Conservation (phyloP, 2,113 vertebrate species). For the Epinephelus fuscoguttatus region DNA sequence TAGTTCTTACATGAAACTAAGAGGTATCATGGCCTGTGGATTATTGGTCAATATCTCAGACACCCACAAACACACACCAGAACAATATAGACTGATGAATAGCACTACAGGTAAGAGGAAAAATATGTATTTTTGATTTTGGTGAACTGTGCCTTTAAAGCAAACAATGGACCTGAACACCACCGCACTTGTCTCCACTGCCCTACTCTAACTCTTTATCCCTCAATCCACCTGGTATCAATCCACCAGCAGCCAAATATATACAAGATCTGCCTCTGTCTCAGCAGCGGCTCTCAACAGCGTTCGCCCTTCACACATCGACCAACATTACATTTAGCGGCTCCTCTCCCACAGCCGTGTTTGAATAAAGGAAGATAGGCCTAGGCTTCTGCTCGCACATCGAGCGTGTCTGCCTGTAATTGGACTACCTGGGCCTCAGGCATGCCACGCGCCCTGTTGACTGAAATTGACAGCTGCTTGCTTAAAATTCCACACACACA, state of each 20-base stretch:
- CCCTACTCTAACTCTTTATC: slow-evolving; percentile 13
- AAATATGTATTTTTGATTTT: too few relatives aligned
- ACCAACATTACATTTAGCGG: slow-evolving; percentile 66
- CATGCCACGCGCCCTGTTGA: slow-evolving; percentile 70
- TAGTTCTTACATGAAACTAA: too few relatives aligned
- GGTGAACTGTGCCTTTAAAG: background rate
- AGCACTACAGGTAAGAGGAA: too few relatives aligned
- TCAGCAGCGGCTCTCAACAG: slow-evolving; percentile 59
- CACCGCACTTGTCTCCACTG: background rate
- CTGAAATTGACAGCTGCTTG: slow-evolving; percentile 82
- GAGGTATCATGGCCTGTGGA: too few relatives aligned
- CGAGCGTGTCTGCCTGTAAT: slow-evolving; percentile 78
- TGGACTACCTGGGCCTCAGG: slow-evolving; percentile 80
- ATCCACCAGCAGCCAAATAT: slow-evolving; percentile 36
- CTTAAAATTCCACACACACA: slow-evolving; percentile 75
- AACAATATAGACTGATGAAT: too few relatives aligned
- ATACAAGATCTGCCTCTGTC: slow-evolving; percentile 23
- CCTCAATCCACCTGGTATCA: slow-evolving; percentile 34
- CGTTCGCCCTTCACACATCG: slow-evolving; percentile 72
- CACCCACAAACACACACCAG: too few relatives aligned
- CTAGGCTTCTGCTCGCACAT: slow-evolving; percentile 52
- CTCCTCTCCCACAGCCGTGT: slow-evolving; percentile 60
- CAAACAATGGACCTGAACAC: background rate
- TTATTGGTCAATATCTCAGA: too few relatives aligned
- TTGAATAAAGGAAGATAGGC: slow-evolving; percentile 69